phyloP scores from a whole-genome alignment of 2,797 vertebrate species.

The Alectoris magna region DNA sequence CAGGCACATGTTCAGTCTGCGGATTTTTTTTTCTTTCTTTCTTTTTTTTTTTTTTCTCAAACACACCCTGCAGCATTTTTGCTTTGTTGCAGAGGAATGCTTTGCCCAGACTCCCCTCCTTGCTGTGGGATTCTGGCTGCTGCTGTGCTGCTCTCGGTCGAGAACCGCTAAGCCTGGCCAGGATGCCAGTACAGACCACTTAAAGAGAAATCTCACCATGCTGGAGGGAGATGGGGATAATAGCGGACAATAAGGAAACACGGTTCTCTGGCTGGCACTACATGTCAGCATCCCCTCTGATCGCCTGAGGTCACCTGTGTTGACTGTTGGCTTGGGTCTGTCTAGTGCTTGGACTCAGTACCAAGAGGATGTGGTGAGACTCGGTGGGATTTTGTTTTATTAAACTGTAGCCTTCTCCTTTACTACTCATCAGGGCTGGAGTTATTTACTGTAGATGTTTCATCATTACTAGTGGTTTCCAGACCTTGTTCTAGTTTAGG shows the following conservation, averaged over 20 bases:
- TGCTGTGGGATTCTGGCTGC: not conserved
- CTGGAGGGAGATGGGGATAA: not conserved
- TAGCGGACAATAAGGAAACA: not conserved
- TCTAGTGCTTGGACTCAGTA: not conserved
- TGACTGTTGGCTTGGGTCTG: not conserved
- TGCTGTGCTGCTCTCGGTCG: rapidly evolving
- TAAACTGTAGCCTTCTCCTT: not conserved
- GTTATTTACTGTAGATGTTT: not conserved
- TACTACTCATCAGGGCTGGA: not conserved
- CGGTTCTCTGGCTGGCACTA: not conserved
- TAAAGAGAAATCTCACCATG: not conserved
- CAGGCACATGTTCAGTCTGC: conserved; percentile 33
- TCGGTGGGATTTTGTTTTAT: not conserved
- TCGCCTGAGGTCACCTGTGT: not conserved
- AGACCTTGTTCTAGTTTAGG: not conserved
- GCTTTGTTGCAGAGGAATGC: conserved; percentile 37
- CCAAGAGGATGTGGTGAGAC: not conserved
- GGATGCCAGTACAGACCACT: not conserved
- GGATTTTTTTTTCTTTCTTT: not conserved
- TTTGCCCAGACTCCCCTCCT: not conserved
- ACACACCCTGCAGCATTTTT: not conserved
- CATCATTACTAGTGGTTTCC: not conserved
- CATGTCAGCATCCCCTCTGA: not conserved
- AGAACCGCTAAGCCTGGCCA: not conserved
- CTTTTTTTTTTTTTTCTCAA: not conserved